Conservation (phyloP, 2,797 vertebrate genomes). For the Cebuella pygmaea region DNA sequence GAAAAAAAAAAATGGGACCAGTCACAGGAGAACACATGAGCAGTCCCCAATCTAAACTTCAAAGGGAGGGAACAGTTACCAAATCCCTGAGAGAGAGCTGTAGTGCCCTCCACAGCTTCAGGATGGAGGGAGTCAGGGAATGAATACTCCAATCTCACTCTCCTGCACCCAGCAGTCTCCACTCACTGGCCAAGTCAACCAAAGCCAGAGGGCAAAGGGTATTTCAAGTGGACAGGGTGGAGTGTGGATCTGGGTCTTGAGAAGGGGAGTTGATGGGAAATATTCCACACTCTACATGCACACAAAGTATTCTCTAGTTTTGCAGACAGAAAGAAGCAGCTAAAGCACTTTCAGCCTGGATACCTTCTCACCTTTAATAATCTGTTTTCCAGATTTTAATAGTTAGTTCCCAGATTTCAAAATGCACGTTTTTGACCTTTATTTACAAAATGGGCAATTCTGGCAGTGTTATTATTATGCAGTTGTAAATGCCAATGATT, state of each 20-base stretch:
- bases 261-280: background rate
- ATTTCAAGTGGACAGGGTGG: rapidly evolving
- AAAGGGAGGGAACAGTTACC: background rate
- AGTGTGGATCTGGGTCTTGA: no score
- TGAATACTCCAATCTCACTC: background rate
- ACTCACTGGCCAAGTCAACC: background rate
- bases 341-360: background rate
- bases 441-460: background rate
- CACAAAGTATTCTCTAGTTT: background rate
- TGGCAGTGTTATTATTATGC: background rate
- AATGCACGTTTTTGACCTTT: constrained; percentile 3
- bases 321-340: background rate
- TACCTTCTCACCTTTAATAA: background rate
- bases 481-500: background rate
- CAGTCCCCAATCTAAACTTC: background rate
- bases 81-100: background rate
- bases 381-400: background rate
- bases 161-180: background rate
- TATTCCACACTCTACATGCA: background rate
- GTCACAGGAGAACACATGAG: background rate
- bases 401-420: constrained; percentile 24
- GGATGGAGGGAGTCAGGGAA: background rate
- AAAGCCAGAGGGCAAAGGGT: background rate
- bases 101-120: background rate
- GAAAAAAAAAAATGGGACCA: background rate